These are phyloP conservation scores for Apotomis turbidana DNA, from an alignment of 2,888 invertebrate species.

Conservation along the genomic window DNA sequence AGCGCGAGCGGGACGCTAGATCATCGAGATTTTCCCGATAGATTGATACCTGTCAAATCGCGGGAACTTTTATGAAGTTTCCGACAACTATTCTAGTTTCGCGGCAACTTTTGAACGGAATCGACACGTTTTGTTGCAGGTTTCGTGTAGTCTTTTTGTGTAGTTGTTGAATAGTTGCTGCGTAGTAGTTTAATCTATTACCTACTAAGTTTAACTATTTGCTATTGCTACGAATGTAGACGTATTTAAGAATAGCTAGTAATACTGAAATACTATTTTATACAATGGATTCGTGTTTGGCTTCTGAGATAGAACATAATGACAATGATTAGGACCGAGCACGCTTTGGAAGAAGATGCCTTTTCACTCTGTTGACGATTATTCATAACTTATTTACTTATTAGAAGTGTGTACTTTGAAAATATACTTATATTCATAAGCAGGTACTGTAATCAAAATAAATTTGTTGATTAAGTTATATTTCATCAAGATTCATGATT, in stretches of 20 bases:
- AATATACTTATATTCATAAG: too few species aligned
- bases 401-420: too few species aligned
- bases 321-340: not conserved
- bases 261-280: too few species aligned
- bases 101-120: conserved; percentile 28
- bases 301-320: too few species aligned
- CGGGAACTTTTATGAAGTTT: conserved; percentile 32
- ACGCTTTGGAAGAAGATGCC: not conserved
- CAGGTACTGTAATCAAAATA: too few species aligned
- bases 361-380: not conserved
- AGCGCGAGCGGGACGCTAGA: conserved; percentile 27
- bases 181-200: not conserved
- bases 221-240: too few species aligned
- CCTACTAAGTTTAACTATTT: too few species aligned
- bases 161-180: too few species aligned
- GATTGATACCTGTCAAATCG: conserved; percentile 40
- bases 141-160: not conserved
- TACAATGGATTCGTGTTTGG: not conserved
- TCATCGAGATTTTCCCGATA: conserved; percentile 30
- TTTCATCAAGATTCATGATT: too few species aligned
- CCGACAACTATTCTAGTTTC: conserved; percentile 32
- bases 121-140: conserved; percentile 1
- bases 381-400: not conserved
- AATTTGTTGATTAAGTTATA: too few species aligned
- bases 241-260: too few species aligned